These are phyloP conservation scores for Hiodon alosoides DNA, from an alignment of 2,113 vertebrate genomes.

Conservation along the genomic window DNA sequence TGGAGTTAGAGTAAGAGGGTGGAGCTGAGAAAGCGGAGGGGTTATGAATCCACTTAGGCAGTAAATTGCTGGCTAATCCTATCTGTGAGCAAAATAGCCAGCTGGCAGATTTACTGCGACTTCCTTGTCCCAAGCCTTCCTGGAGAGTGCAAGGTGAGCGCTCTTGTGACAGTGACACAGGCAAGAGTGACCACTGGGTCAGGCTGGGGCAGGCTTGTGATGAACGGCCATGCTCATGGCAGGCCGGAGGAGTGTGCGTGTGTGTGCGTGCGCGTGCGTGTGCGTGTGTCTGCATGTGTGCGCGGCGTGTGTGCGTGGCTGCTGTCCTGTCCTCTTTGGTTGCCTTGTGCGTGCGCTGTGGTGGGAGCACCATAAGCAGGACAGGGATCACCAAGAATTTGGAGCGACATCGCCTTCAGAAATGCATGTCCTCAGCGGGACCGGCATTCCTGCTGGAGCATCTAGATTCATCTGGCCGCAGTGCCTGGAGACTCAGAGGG, in stretches of 20 bases:
- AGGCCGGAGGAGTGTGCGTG: no score
- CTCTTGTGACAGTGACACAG: conserved; percentile 10
- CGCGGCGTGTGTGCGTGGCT: no score
- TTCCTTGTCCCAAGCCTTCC: conserved; percentile 23
- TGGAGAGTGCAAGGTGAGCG: neutral
- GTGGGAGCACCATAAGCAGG: neutral
- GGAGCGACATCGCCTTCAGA: neutral
- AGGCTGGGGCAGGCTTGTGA: no score
- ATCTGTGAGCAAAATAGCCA: conserved; percentile 54
- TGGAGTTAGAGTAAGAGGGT: neutral
- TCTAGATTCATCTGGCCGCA: neutral
- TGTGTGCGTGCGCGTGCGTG: no score
- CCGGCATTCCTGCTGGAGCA: neutral
- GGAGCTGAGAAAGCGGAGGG: conserved; percentile 19
- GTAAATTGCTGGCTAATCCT: conserved; percentile 63
- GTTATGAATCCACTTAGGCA: conserved; percentile 52
- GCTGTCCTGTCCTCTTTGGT: no score
- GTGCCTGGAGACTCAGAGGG: neutral
- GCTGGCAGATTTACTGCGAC: conserved; percentile 47
- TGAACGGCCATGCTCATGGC: no score
- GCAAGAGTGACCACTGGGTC: conserved; percentile 18
- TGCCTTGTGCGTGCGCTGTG: no score
- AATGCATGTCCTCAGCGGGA: neutral
- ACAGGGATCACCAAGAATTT: no score
- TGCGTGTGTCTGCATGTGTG: no score